Conservation (phyloP, 2,113 vertebrate species). For the Python bivittatus region DNA sequence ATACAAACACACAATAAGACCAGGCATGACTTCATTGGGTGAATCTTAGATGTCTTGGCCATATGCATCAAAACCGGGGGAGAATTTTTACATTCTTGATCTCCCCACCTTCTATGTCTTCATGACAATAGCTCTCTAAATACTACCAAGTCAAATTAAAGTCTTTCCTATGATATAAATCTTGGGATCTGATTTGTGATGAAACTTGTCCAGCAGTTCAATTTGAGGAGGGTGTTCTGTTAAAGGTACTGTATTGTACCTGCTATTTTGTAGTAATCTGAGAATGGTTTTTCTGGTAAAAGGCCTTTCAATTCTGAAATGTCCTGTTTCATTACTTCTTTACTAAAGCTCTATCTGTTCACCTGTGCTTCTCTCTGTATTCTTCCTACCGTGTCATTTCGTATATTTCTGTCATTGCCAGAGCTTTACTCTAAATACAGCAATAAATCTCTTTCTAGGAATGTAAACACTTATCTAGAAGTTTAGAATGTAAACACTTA, state of each 20-base stretch:
- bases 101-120: too few species aligned
- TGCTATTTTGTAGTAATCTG: not conserved
- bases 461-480: not conserved
- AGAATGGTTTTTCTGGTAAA: not conserved
- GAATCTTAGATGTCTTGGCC: not conserved
- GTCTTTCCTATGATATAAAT: too few species aligned
- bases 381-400: not conserved
- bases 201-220: not conserved
- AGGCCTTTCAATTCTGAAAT: not conserved
- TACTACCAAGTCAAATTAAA: too few species aligned
- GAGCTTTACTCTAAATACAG: not conserved
- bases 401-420: not conserved
- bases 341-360: not conserved
- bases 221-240: not conserved
- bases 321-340: not conserved
- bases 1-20: constrained; percentile 71
- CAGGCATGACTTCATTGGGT: constrained; percentile 25
- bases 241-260: not conserved
- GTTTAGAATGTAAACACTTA: not conserved
- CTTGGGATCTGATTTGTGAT: not conserved
- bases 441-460: not conserved
- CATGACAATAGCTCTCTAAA: too few species aligned
- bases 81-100: too few species aligned
- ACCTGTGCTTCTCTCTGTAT: not conserved
- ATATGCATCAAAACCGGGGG: too few species aligned